phyloP scores from a whole-genome alignment of 2,797 vertebrate species.

The Emydoidea blandingii region DNA sequence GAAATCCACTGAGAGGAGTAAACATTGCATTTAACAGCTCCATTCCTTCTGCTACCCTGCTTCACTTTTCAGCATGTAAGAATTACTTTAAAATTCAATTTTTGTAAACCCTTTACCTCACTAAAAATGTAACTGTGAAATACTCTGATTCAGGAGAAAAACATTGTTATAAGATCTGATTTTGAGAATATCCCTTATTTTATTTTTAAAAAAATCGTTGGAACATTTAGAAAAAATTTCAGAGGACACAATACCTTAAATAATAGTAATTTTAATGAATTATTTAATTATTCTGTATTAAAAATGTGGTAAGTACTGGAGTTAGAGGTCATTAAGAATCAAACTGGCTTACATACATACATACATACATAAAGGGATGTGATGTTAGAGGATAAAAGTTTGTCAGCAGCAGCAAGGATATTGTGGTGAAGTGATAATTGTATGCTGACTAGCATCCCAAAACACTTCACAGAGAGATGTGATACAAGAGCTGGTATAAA shows the following conservation, averaged over 20 bases:
- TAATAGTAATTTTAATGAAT: not conserved
- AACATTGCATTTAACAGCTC: not conserved
- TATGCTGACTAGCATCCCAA: not conserved
- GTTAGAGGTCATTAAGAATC: not conserved
- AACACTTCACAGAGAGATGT: not conserved
- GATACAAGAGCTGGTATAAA: not conserved
- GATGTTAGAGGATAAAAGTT: not conserved
- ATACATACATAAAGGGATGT: not conserved
- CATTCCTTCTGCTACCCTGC: not conserved
- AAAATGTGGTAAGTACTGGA: not conserved
- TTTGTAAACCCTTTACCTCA: not conserved
- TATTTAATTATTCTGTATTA: not conserved
- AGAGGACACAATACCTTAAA: conserved; percentile 58
- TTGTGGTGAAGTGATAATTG: not conserved
- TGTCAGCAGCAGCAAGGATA: not conserved
- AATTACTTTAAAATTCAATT: not conserved
- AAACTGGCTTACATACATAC: not conserved
- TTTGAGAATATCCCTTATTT: not conserved
- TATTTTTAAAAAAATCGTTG: not conserved
- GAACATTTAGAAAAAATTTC: conserved; percentile 54
- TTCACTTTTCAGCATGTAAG: not conserved
- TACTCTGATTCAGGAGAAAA: not conserved
- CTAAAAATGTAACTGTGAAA: not conserved
- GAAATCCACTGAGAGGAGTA: not conserved
- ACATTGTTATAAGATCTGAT: not conserved